Percentiles rank a stretch among this genome's conserved stretches.
Conservation (phyloP, 2,888 invertebrate species). For the Habrosyne pyritoides region DNA sequence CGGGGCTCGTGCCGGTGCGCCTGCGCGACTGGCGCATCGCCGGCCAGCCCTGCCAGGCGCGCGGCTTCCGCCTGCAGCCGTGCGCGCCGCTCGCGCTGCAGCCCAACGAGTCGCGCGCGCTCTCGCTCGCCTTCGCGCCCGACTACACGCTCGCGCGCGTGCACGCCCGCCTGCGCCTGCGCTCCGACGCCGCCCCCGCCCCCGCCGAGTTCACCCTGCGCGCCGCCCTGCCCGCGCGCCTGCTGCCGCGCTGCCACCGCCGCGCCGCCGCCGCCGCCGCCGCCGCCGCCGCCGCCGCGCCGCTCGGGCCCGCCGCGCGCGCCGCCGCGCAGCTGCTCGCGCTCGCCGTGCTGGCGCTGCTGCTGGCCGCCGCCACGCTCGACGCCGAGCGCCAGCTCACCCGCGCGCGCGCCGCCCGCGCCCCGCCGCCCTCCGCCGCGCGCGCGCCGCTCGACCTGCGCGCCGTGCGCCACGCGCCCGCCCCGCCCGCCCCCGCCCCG, state of each 20-base stretch:
- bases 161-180: conserved; percentile 43
- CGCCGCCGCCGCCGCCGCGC: conserved; percentile 81
- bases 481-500: conserved; percentile 30
- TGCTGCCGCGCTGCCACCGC: conserved; percentile 50
- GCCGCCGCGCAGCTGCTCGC: conserved; percentile 72
- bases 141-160: conserved; percentile 64
- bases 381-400: conserved; percentile 49
- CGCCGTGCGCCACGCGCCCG: conserved; percentile 41
- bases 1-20: conserved; percentile 94
- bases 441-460: conserved; percentile 36
- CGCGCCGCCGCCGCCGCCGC: conserved; percentile 82
- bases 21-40: conserved; percentile 77
- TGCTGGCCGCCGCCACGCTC: conserved; percentile 52
- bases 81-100: conserved; percentile 59
- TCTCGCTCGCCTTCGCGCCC: conserved; percentile 55
- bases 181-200: conserved; percentile 41
- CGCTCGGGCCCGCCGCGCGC: conserved; percentile 80
- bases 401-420: conserved; percentile 62
- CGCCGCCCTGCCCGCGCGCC: conserved; percentile 64
- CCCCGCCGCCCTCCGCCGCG: conserved; percentile 83
- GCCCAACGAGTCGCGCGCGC: conserved; percentile 61
- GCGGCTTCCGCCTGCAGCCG: conserved; percentile 64
- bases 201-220: conserved; percentile 46
- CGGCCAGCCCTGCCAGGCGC: conserved; percentile 58
- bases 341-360: conserved; percentile 51